These are phyloP conservation scores for Armadillidium nasatum DNA, from an alignment of 1,140 invertebrate genomes.

Conservation along the genomic window DNA sequence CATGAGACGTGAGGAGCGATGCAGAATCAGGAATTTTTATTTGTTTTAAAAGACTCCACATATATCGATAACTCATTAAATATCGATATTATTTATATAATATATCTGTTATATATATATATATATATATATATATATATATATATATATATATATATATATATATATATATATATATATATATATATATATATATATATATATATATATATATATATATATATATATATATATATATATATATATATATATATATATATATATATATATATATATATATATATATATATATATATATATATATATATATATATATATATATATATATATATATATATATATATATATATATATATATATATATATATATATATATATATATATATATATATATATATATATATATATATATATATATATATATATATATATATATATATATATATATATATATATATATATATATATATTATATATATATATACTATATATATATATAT, in stretches of 20 bases:
- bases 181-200: neutral
- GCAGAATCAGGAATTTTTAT: no score
- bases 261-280: conserved; percentile 1
- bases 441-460: neutral
- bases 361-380: neutral
- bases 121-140: conserved; percentile 13
- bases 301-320: neutral
- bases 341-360: conserved; percentile 1
- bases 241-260: neutral
- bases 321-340: conserved; percentile 3
- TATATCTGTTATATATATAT: neutral
- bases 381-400: neutral
- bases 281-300: conserved; percentile 3
- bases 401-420: neutral
- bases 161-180: conserved; percentile 13
- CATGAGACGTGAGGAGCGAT: no score
- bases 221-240: neutral
- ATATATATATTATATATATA: conserved; percentile 7
- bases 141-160: conserved; percentile 13
- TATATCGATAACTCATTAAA: conserved; percentile 7
- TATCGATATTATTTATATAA: neutral
- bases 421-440: neutral
- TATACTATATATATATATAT: neutral
- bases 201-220: neutral
- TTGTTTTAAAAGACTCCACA: neutral